A percentile compares a stretch with the other conserved stretches of the same genome.
Conservation (phyloP, 2,888 invertebrate species). For the Sisyra nigra region DNA sequence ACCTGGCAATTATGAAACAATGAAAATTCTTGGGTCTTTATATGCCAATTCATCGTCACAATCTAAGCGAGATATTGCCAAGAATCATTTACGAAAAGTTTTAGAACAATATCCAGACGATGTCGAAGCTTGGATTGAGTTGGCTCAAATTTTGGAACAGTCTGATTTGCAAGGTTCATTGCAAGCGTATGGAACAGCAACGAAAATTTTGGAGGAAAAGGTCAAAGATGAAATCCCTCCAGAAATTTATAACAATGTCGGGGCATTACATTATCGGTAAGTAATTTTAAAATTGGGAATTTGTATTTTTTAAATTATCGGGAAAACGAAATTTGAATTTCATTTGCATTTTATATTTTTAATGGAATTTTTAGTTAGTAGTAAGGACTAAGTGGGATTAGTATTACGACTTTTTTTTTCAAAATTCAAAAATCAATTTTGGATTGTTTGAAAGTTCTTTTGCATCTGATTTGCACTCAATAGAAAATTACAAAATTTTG, state of each 20-base stretch:
- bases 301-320: no score
- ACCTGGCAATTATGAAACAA: constrained; percentile 97
- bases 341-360: no score
- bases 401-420: no score
- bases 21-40: constrained; percentile 96
- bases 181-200: constrained; percentile 85
- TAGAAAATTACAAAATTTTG: no score
- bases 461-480: no score
- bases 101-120: constrained; percentile 97
- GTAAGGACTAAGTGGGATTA: no score
- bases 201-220: constrained; percentile 79
- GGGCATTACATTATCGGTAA: constrained; percentile 70
- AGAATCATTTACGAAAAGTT: constrained; percentile 84
- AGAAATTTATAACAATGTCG: constrained; percentile 96
- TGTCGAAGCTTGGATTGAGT: constrained; percentile 97
- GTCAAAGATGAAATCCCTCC: constrained; percentile 91
- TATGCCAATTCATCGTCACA: constrained; percentile 85
- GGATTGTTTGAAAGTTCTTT: no score
- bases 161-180: constrained; percentile 80
- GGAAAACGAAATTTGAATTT: no score
- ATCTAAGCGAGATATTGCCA: constrained; percentile 82
- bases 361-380: no score
- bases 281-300: not conserved
- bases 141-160: constrained; percentile 95
- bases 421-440: no score